Evolutionary conservation across 2,888 invertebrate genomes (phyloP), one percentile per base, ranked within the genome.

Genomic region (Xylota segnis): DNA sequence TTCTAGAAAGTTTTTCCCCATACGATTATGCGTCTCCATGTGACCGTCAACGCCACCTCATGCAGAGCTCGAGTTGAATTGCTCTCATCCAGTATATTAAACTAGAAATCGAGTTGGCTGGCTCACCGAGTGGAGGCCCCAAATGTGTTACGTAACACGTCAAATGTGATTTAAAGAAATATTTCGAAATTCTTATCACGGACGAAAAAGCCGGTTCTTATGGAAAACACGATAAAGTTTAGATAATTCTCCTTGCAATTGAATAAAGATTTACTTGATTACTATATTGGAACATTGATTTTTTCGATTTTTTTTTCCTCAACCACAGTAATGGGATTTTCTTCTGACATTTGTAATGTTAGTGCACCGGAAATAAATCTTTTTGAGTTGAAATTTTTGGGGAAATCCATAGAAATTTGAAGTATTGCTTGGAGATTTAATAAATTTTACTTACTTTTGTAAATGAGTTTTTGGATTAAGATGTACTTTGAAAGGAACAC

Each of bases 401-500:
- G 63, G 45, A 34, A 29, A 40, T 50, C 2, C 10, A n/a, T 29
- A 0, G 1, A 18, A 34, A 54, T 61, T 29, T 12, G 6, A 23
- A 4, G 2, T 0, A 14, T 2, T 50, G 40, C 10, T 40, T 50
- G n/a, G 9, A 27, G 27, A 50, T 56, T 5, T 50, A 3, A 10
- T 43, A 23, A 43, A 70, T 54, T 81, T 45, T 84, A 84, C 84
- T 84, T 84, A 84, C 84, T 81, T 84, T 79, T 84, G 27, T 18
- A 12, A n/a, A 75, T 68, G 18, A 79, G 59, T 74, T 83, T 74
- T 72, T 79, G 27, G 52, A 16, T 65, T 70, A 65, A 56, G 70
- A 43, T 68, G 43, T 66, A 84, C 78, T 75, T 79, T 65, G 56
- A 40, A 65, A 84, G 81, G 81, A 84, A 84, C 84, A 84, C 84